Conservation (phyloP, 2,113 vertebrate species). For the Leptobrachium ailaonicum region DNA sequence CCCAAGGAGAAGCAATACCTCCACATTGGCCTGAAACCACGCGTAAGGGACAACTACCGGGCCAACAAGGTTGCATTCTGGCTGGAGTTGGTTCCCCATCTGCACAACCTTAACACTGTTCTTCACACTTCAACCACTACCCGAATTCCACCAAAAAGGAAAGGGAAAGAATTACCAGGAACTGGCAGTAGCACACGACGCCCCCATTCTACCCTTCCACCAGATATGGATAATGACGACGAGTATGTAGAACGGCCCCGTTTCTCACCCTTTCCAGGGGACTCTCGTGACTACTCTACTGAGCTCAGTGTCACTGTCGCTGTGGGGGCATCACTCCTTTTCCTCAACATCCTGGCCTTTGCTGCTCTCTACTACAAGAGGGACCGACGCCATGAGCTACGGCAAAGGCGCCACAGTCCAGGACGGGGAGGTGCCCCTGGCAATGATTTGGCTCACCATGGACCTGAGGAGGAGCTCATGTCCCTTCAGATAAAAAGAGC, state of each 20-base stretch:
- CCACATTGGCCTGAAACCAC: conserved; percentile 87
- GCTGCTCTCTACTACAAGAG: conserved; percentile 92
- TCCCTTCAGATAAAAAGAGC: conserved; percentile 86
- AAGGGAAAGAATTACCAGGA: conserved; percentile 19
- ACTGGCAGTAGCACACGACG: conserved; percentile 66
- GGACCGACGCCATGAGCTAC: conserved; percentile 85
- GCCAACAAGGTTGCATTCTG: conserved; percentile 94
- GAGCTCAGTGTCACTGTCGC: conserved; percentile 90
- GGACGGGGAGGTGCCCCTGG: conserved; percentile 74
- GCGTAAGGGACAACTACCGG: conserved; percentile 86
- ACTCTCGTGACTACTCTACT: conserved; percentile 87
- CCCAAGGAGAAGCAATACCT: conserved; percentile 93
- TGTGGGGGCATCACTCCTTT: conserved; percentile 86
- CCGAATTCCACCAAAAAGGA: conserved; percentile 70
- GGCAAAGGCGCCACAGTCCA: conserved; percentile 77
- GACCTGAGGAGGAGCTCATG: conserved; percentile 89
- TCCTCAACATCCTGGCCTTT: conserved; percentile 91
- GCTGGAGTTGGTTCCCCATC: conserved; percentile 88
- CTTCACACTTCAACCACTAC: conserved; percentile 75
- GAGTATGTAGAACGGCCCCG: conserved; percentile 71
- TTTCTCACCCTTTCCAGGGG: conserved; percentile 76
- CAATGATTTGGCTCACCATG: conserved; percentile 82
- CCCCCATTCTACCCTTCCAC: conserved; percentile 68
- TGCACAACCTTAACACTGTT: conserved; percentile 80
- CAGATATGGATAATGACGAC: conserved; percentile 71